Conservation (phyloP, 2,797 vertebrate species). For the Momotus momota region DNA sequence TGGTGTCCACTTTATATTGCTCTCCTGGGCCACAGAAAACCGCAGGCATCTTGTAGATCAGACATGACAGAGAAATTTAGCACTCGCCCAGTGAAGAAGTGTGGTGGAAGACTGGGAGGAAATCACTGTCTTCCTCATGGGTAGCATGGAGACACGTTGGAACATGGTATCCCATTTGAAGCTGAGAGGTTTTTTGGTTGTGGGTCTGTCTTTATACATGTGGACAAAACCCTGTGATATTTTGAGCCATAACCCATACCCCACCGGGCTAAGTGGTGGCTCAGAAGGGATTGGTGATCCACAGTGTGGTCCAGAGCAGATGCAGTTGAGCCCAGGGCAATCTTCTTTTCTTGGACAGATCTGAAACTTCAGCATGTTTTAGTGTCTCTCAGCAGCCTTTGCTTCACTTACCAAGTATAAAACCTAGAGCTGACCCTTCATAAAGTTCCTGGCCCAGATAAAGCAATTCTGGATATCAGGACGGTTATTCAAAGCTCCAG, state of each 20-base stretch:
- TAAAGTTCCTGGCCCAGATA: background rate
- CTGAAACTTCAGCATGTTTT: background rate
- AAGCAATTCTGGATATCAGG: background rate
- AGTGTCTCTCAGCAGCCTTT: background rate
- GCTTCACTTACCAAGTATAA: background rate
- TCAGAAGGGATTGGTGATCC: background rate
- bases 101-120: background rate
- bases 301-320: background rate
- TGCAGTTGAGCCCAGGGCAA: background rate
- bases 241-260: background rate
- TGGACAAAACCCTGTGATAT: background rate
- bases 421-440: background rate
- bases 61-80: background rate
- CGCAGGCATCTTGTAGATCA: background rate
- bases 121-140: accelerated
- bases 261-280: background rate
- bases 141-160: accelerated
- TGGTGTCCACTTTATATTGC: background rate
- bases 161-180: background rate
- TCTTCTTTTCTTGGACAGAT: background rate
- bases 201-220: background rate
- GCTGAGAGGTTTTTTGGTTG: background rate
- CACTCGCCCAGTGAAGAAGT: background rate
- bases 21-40: background rate
- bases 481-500: background rate